phyloP scores from a whole-genome alignment of 2,113 vertebrate species.

The Nansenia antarctica region DNA sequence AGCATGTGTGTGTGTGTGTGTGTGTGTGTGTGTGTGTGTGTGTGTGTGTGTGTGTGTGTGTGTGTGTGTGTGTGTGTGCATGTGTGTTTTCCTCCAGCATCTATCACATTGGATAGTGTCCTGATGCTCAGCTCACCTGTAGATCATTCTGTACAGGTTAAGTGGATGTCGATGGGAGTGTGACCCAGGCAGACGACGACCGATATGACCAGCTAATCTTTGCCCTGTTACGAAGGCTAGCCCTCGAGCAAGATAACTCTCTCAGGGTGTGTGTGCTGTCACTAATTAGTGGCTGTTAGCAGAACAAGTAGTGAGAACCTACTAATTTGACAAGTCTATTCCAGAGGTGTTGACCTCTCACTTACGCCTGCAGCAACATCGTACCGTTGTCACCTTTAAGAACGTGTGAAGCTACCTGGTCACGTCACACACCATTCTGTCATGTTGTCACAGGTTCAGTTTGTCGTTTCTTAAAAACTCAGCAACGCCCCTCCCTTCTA shows the following conservation, averaged over 20 bases:
- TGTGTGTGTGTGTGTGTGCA: background rate
- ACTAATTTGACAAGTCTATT: slow-evolving; percentile 73
- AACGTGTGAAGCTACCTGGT: slow-evolving; percentile 4
- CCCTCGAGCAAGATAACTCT: slow-evolving; percentile 33
- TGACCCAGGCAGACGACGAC: background rate
- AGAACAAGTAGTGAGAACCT: slow-evolving; percentile 59
- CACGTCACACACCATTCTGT: background rate
- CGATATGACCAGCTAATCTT: slow-evolving; percentile 35
- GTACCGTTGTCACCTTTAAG: slow-evolving; percentile 42
- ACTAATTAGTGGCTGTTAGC: slow-evolving; percentile 75
- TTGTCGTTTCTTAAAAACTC: background rate
- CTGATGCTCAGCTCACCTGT: slow-evolving; percentile 19
- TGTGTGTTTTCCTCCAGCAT: background rate
- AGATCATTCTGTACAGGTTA: background rate
- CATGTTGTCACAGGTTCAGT: no score
- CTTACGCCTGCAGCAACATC: slow-evolving; percentile 48
- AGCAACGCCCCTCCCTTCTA: background rate
- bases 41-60: background rate
- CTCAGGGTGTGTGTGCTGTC: slow-evolving; percentile 39
- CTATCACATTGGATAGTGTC: background rate
- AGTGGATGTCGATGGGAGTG: slow-evolving; percentile 1
- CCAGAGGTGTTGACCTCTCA: slow-evolving; percentile 74
- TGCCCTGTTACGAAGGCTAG: slow-evolving; percentile 19
- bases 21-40: background rate
- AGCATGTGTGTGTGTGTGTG: background rate